Evolutionary conservation across 2,888 invertebrate genomes (phyloP).

Genomic region (Plebejus melissa): DNA sequence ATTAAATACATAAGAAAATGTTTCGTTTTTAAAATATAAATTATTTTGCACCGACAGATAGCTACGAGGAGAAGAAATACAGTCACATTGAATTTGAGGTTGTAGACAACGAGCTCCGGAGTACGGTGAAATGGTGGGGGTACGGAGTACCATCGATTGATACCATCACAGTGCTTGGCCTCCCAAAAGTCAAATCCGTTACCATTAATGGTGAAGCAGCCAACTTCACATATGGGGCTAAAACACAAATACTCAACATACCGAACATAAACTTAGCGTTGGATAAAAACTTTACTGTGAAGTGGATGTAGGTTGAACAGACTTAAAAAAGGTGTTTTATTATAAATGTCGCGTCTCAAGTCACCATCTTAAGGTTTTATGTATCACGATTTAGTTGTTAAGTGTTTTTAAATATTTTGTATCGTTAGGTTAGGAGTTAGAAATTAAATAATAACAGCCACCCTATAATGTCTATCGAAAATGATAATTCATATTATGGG

Average conservation of each 20-base stretch:
- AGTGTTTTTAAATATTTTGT: not conserved
- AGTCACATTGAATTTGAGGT: constrained; percentile 72
- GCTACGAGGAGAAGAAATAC: constrained; percentile 79
- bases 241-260: constrained; percentile 50
- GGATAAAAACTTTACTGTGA: constrained; percentile 57
- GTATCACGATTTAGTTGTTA: not conserved
- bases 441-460: not conserved
- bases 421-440: not conserved
- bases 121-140: constrained; percentile 67
- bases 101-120: constrained; percentile 50
- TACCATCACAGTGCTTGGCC: constrained; percentile 51
- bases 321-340: not conserved
- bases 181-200: constrained; percentile 47
- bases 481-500: not conserved
- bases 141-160: constrained; percentile 63
- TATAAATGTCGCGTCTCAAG: not conserved
- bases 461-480: no score
- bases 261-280: constrained; percentile 52
- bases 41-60: constrained; percentile 57
- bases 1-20: no score
- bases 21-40: not conserved
- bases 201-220: constrained; percentile 51
- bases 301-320: constrained; percentile 47
- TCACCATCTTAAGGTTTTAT: not conserved
- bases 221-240: constrained; percentile 47